Percentiles rank a stretch among this genome's conserved stretches.
These are phyloP conservation scores for Pelochelys cantorii DNA, from an alignment of 2,797 vertebrate species.

Conservation along the genomic window DNA sequence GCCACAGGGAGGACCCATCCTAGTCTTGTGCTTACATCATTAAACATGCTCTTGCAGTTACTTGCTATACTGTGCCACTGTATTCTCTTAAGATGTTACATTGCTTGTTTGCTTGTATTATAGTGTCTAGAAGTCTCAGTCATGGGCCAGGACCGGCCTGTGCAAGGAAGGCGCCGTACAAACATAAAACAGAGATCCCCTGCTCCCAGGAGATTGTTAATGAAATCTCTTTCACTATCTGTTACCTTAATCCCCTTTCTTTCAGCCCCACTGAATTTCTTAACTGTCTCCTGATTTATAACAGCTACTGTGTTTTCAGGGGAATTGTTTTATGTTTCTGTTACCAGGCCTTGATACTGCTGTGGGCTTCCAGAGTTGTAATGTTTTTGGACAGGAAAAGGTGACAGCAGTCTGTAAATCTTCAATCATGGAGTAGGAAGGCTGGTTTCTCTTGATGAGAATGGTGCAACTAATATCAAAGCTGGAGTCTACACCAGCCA, in stretches of 20 bases:
- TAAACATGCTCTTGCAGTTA: background rate
- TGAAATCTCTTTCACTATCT: background rate
- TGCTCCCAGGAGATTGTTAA: background rate
- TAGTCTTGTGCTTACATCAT: background rate
- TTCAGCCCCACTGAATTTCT: slow-evolving; percentile 13
- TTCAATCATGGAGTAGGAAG: background rate
- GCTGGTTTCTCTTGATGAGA: background rate
- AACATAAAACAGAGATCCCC: no score
- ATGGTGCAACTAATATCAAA: slow-evolving; percentile 14
- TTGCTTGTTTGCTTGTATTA: background rate
- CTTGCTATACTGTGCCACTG: background rate
- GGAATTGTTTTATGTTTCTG: slow-evolving; percentile 57
- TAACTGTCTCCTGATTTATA: slow-evolving; percentile 28
- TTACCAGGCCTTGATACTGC: slow-evolving; percentile 20
- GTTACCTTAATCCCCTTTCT: background rate
- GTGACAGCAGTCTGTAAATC: slow-evolving; percentile 21
- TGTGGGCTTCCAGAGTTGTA: background rate
- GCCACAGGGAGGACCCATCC: background rate
- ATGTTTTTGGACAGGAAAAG: slow-evolving; percentile 3
- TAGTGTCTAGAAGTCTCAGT: no score
- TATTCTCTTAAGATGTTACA: background rate
- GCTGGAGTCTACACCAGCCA: background rate
- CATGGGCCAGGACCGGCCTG: no score
- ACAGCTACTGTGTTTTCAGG: background rate
- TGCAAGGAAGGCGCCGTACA: no score